Evolutionary conservation across 2,888 invertebrate genomes (phyloP), one percentile per base, ranked within the genome.

Genomic region (Heliconius aoede): DNA sequence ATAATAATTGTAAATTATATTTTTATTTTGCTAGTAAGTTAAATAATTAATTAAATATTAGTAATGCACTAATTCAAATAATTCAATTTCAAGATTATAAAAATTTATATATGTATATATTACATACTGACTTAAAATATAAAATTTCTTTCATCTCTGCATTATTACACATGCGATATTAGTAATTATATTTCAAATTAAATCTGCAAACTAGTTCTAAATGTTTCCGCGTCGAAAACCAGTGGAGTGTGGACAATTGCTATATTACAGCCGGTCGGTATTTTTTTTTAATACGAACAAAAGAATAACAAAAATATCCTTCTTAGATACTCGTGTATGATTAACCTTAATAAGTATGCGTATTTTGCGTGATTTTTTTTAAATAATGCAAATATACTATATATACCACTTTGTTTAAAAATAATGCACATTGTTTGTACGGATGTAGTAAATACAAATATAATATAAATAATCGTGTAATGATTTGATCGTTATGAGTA

Each of bases 221-320:
- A 68, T 21, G 51, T 76, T 78, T 78, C 76, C 76, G 76, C 11
- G 55, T 73, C 61, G 58, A 21, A 75, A 72, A 61, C 46, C 60
- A 76, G 61, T 64, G n/a, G 58, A 76, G 40, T 40, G 51, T 74
- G 74, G 71, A 67, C 71, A 74, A 76, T 78, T 51, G 61, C 61
- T 73, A 46, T 73, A 55, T 72, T 58, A 46, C 24, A 40, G 26
- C 68, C 64, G 36, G 55, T 36, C 21, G 26, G 18, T 21, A 7
- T 9, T 60, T n/a, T 30, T n/a, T 55, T 69, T 32, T n/a, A 24
- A 30, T n/a, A 3, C 30, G 13, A 30, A 51, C 30, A 55, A 69
- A 69, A 55, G 30, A 55, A 55, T 69, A 55, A 30, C 15, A 30
- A 69, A 24, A 55, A 69, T 55, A 36, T 65, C 36, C 65, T 40